A percentile compares a stretch with the other conserved stretches of the same genome.
Conservation (phyloP, 2,113 vertebrate genomes). For the Carettochelys insculpta region DNA sequence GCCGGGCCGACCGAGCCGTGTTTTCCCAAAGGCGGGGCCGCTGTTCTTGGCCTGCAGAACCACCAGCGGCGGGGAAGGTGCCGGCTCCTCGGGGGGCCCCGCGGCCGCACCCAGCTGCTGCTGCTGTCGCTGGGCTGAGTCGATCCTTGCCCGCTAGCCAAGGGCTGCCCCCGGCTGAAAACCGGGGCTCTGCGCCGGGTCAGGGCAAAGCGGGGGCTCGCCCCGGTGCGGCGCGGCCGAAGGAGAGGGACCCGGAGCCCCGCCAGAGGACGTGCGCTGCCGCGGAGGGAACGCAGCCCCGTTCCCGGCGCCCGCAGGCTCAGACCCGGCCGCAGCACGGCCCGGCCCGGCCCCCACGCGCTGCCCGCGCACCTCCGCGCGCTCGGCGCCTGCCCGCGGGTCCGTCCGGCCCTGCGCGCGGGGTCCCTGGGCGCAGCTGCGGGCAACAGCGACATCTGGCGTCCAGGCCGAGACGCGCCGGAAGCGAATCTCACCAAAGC, state of each 20-base stretch:
- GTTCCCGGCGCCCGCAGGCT: too few relatives aligned
- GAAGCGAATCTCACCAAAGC: background rate
- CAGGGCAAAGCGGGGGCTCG: slow-evolving; percentile 50
- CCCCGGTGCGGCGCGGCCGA: slow-evolving; percentile 42
- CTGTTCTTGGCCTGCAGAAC: too few relatives aligned
- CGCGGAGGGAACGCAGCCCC: too few relatives aligned
- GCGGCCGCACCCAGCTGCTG: slow-evolving; percentile 79
- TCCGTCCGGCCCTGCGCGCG: too few relatives aligned
- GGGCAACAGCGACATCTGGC: background rate
- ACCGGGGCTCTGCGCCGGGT: slow-evolving; percentile 39
- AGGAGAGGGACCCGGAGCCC: slow-evolving; percentile 19
- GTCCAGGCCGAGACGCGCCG: background rate
- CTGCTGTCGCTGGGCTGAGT: slow-evolving; percentile 63
- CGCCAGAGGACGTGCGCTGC: too few relatives aligned
- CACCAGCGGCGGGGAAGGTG: too few relatives aligned
- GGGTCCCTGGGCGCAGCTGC: too few relatives aligned
- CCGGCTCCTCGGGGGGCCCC: slow-evolving; percentile 75
- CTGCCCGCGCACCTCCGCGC: slow-evolving; percentile 57
- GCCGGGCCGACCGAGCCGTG: too few relatives aligned
- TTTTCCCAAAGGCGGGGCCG: too few relatives aligned
- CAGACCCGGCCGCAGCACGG: too few relatives aligned
- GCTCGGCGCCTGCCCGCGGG: too few relatives aligned
- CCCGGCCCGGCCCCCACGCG: too few relatives aligned
- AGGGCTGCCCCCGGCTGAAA: slow-evolving; percentile 32
- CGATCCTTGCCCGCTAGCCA: slow-evolving; percentile 59